Percentiles rank a stretch among this genome's conserved stretches.
These are phyloP conservation scores for Vandiemenella viatica DNA, from an alignment of 2,888 invertebrate genomes.

Conservation along the genomic window DNA sequence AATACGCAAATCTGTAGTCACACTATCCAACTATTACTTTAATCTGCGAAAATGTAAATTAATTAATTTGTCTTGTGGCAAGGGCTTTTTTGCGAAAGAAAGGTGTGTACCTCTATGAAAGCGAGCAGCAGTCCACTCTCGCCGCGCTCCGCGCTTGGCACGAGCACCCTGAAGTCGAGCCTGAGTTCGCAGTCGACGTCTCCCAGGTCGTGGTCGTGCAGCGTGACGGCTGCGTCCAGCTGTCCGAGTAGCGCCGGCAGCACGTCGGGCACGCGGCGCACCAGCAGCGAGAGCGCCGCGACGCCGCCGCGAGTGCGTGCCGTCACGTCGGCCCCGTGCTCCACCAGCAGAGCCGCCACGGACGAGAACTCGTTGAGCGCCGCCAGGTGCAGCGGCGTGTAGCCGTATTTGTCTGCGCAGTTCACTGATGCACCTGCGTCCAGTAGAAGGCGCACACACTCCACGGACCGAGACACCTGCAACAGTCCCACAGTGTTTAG, in stretches of 20 bases:
- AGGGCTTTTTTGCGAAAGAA: too few species aligned
- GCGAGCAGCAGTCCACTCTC: constrained; percentile 55
- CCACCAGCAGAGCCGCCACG: constrained; percentile 54
- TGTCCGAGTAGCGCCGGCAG: constrained; percentile 53
- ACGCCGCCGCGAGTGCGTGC: constrained; percentile 65
- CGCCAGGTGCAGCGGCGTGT: constrained; percentile 68
- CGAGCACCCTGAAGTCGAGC: constrained; percentile 38
- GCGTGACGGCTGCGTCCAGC: constrained; percentile 57
- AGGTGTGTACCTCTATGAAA: constrained; percentile 61
- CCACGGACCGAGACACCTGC: constrained; percentile 35
- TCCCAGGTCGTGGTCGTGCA: constrained; percentile 71
- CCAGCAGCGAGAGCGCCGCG: constrained; percentile 65
- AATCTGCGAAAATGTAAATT: too few species aligned
- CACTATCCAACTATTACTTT: too few species aligned
- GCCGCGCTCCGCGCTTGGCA: constrained; percentile 34
- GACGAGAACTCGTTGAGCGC: constrained; percentile 68
- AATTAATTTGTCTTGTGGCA: too few species aligned
- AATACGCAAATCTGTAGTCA: too few species aligned
- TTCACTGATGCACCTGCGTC: constrained; percentile 36
- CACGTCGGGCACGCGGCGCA: constrained; percentile 70
- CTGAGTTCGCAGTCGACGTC: constrained; percentile 74
- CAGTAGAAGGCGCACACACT: constrained; percentile 47
- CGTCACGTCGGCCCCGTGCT: constrained; percentile 68
- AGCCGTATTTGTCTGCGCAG: constrained; percentile 64
- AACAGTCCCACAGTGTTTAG: background rate